phyloP scores from a whole-genome alignment of 1,140 invertebrate genomes.

The Theocolax elegans region DNA sequence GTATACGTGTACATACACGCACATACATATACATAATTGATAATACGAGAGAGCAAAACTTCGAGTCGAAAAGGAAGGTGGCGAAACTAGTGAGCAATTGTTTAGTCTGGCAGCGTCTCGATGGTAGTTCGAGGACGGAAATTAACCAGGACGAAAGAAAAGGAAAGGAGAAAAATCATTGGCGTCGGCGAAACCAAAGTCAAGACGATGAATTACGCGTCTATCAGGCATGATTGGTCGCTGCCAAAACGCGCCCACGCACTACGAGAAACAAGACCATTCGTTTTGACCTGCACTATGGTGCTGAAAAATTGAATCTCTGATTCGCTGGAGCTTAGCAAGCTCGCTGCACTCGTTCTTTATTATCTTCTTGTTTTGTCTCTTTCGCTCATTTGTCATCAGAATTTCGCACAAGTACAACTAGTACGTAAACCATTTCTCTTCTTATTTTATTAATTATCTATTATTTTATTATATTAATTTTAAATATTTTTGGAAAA shows the following conservation, averaged over 20 bases:
- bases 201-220: slow-evolving; percentile 47
- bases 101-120: slow-evolving; percentile 22
- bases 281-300: background rate
- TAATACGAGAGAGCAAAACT: too few relatives aligned
- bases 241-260: slow-evolving; percentile 49
- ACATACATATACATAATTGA: too few relatives aligned
- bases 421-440: background rate
- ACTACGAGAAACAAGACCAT: slow-evolving; percentile 30
- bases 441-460: too few relatives aligned
- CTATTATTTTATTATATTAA: too few relatives aligned
- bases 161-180: slow-evolving; percentile 33
- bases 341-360: background rate
- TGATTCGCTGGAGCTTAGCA: background rate
- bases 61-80: too few relatives aligned
- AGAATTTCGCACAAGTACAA: background rate
- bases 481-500: too few relatives aligned
- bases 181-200: background rate
- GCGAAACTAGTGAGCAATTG: slow-evolving; percentile 22
- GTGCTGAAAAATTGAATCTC: slow-evolving; percentile 25
- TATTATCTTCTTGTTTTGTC: slow-evolving; percentile 7
- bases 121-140: slow-evolving; percentile 57
- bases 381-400: slow-evolving; percentile 10
- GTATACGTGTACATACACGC: too few relatives aligned
- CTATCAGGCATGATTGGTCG: slow-evolving; percentile 51
- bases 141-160: slow-evolving; percentile 55